These are phyloP conservation scores for Caenorhabditis sp. DNA, from an alignment of 2,888 invertebrate genomes.

Conservation along the genomic window DNA sequence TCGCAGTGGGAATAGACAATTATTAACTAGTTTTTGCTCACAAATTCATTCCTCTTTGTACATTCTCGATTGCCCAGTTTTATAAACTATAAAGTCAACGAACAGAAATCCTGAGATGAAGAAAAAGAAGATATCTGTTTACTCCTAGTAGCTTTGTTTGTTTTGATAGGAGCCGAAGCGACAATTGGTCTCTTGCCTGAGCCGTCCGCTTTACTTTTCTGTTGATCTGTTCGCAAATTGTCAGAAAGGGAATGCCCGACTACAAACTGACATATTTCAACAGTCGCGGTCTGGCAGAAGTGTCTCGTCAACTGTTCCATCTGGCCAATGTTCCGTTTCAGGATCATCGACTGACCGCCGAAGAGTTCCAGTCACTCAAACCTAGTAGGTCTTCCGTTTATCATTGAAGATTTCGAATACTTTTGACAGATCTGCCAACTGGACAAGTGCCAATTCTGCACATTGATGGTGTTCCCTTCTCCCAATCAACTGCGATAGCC, in stretches of 20 bases:
- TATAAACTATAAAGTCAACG: too few relatives aligned
- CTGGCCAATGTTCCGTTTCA: conserved; percentile 34
- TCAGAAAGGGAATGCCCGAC: background rate
- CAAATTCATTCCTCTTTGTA: too few relatives aligned
- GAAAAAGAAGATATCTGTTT: background rate
- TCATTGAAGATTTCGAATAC: background rate
- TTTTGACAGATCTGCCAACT: conserved; percentile 26
- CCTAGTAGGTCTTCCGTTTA: conserved; percentile 5
- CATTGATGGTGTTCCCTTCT: background rate
- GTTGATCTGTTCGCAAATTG: background rate
- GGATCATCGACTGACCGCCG: conserved; percentile 18
- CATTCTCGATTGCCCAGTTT: too few relatives aligned
- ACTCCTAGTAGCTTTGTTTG: background rate
- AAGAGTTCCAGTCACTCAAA: conserved; percentile 29
- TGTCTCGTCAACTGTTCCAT: conserved; percentile 32
- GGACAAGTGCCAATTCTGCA: conserved; percentile 27
- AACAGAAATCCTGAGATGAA: background rate
- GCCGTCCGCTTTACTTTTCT: background rate
- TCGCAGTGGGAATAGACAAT: conserved; percentile 38
- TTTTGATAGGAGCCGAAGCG: background rate
- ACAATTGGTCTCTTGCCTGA: background rate
- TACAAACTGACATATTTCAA: conserved; percentile 35
- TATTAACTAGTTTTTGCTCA: too few relatives aligned
- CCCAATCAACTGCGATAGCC: conserved; percentile 18
- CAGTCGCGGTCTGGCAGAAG: conserved; percentile 30